A percentile compares a stretch with the other conserved stretches of the same genome.
Evolutionary conservation across 2,797 vertebrate genomes (phyloP).

Genomic region (Paramormyrops hopkinsi): DNA sequence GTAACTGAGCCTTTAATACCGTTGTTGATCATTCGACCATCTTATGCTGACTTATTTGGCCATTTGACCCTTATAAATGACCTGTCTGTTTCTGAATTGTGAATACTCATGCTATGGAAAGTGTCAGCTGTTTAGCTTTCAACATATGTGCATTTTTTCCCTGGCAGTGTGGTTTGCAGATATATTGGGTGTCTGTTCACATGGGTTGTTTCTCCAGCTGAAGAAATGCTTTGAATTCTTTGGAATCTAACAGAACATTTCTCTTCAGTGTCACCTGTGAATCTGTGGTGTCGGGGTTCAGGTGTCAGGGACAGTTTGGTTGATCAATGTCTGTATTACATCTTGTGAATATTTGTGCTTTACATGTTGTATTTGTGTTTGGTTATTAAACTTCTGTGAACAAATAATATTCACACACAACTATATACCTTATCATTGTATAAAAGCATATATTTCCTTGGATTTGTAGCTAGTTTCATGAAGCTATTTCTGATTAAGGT

Average conservation of each 20-base stretch:
- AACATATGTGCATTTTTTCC: not conserved
- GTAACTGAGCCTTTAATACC: not conserved
- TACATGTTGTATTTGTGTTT: not conserved
- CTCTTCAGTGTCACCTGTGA: not conserved
- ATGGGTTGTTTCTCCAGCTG: not conserved
- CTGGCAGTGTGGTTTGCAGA: not conserved
- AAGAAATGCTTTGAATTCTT: not conserved
- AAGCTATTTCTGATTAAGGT: not conserved
- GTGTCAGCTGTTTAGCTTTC: constrained; percentile 1
- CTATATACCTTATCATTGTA: not conserved
- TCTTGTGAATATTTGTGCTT: not conserved
- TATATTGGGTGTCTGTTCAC: not conserved
- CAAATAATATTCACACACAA: not conserved
- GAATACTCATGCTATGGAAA: not conserved
- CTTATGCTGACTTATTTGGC: not conserved
- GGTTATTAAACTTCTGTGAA: not conserved
- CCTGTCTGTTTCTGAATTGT: not conserved
- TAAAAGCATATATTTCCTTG: not conserved
- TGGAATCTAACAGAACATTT: not conserved
- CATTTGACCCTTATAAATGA: not conserved
- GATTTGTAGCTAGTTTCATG: not conserved
- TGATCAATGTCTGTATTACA: not conserved
- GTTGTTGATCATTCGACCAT: not conserved
- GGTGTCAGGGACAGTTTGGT: not conserved
- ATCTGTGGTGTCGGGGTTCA: not conserved